Base-by-base conservation (phyloP, 2,797 vertebrate species). In the Lithobates pipiens region DNA sequence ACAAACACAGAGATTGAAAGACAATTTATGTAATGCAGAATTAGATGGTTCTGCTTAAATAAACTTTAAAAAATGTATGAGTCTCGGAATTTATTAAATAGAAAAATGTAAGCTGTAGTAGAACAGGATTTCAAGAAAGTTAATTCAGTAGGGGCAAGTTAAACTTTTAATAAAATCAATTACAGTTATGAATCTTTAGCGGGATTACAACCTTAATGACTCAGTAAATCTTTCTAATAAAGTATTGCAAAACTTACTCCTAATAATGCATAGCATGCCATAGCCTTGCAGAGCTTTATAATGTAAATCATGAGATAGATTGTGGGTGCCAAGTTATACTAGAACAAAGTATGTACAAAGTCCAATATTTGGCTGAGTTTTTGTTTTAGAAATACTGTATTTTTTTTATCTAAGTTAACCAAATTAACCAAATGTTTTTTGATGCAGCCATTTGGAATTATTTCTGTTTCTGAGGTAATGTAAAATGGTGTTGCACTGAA, bases 61-160 rank as follows among this genome's bases (percentile, higher is more conserved):
- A 80, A 80, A 85, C 77, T 77, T 85, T 85, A 75, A 80, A 84
- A 85, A 85, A 85, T 85, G 77, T 69, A 85, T 85, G 77, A 85
- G 73, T 80, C 39, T 32, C 25, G 13, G 57, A 85, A 85, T 85
- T 39, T 80, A 85, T 85, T 80, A 80, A 85, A 80, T 68, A 80
- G 77, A 75, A 85, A 80, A 85, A 74, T 80, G 29, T 80, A 79
- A 50, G 69, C 76, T 32, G 50, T 50, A 13, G 54, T 74, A 67
- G 27, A 80, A 42, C 42, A 65, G 61, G 42, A 80, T 80, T 85
- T 50, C 44, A 71, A 39, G 32, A 80, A 75, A 68, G 27, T 73
- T 42, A 74, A 80, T 85, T 80, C 71, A 68, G 84, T 34, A 36
- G 84, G 71, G 77, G 61, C 71, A 80, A 85, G 77, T 80, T 85